phyloP scores from a whole-genome alignment of 2,113 vertebrate genomes.

The Melanerpes aurifrons region DNA sequence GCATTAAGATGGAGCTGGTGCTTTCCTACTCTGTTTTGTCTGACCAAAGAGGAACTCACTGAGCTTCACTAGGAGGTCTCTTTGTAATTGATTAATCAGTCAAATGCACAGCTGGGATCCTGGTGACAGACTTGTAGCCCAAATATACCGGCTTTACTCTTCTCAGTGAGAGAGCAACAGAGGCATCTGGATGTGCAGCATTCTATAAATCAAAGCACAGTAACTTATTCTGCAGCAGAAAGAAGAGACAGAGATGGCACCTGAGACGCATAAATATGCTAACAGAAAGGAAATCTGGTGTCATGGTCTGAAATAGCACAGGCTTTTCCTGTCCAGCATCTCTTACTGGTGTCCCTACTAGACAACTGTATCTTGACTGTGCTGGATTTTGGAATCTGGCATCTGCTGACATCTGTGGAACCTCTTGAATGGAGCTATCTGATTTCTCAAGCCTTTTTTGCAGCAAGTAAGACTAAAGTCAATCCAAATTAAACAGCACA shows the following conservation, averaged over 20 bases:
- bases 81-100: background rate
- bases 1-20: background rate
- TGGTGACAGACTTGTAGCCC: background rate
- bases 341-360: constrained; percentile 2
- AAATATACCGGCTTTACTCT: background rate
- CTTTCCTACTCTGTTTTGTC: background rate
- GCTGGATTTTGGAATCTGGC: constrained; percentile 13
- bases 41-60: background rate
- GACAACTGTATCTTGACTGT: background rate
- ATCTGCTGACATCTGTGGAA: constrained; percentile 45
- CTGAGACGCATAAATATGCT: background rate
- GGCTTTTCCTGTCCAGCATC: constrained; percentile 28
- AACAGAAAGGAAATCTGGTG: constrained; percentile 48
- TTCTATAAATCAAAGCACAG: background rate
- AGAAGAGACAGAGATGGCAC: background rate
- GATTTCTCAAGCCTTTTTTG: constrained; percentile 35
- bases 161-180: background rate
- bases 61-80: background rate
- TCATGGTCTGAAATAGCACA: background rate
- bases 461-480: background rate
- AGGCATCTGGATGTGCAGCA: background rate
- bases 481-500: background rate
- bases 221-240: background rate
- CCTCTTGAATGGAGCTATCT: constrained; percentile 16
- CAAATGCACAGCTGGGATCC: background rate